Conservation (phyloP, 2,797 vertebrate genomes). For the Numenius phaeopus region DNA sequence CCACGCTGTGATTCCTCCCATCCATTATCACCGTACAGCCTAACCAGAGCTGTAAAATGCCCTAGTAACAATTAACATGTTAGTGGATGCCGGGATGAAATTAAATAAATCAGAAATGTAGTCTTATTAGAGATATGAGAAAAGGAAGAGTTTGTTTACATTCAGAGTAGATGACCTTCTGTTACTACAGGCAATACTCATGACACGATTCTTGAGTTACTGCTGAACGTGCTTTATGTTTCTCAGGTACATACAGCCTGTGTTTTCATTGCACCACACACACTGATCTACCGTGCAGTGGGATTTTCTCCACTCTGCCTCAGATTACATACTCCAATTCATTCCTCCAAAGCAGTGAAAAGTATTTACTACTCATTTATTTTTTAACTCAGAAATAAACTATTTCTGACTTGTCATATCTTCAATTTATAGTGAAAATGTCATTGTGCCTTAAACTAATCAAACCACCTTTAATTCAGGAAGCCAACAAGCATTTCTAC, state of each 20-base stretch:
- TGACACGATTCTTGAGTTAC: rapidly evolving
- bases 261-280: neutral
- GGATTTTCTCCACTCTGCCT: neutral
- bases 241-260: neutral
- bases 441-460: neutral
- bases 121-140: neutral
- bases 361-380: neutral
- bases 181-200: neutral
- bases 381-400: neutral
- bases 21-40: neutral
- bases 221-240: neutral
- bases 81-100: neutral
- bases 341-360: neutral
- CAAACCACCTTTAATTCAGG: neutral
- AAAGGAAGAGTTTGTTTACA: neutral
- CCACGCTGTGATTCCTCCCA: neutral
- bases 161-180: neutral
- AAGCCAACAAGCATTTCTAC: neutral
- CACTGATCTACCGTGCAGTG: neutral
- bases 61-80: neutral
- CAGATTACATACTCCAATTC: neutral
- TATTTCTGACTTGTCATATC: neutral
- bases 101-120: neutral
- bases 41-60: neutral
- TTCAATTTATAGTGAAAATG: neutral